A percentile compares a stretch with the other conserved stretches of the same genome.
phyloP scores from a whole-genome alignment of 2,888 invertebrate species.

The Agrochola lota region DNA sequence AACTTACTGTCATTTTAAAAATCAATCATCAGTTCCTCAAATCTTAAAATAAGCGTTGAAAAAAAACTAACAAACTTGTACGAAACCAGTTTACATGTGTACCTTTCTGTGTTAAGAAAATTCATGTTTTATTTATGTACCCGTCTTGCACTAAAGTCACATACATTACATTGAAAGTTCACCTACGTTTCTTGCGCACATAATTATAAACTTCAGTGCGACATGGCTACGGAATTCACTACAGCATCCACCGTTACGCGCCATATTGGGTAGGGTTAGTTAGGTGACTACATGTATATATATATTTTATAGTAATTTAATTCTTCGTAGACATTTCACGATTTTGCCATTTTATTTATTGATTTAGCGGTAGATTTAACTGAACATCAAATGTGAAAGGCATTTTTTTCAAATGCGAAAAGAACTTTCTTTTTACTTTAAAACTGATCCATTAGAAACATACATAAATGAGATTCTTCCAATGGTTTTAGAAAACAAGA shows the following conservation, averaged over 20 bases:
- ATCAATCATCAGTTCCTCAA: neutral
- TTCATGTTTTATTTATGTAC: slow-evolving; percentile 7
- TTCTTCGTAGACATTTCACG: slow-evolving; percentile 39
- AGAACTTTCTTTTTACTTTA: slow-evolving; percentile 34
- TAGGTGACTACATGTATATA: slow-evolving; percentile 24
- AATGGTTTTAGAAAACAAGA: slow-evolving; percentile 44
- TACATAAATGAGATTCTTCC: neutral
- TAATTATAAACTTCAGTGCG: slow-evolving; percentile 32
- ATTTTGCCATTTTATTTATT: slow-evolving; percentile 33
- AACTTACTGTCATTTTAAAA: neutral
- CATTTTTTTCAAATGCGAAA: slow-evolving; percentile 8
- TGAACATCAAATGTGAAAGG: slow-evolving; percentile 34
- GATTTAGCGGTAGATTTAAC: slow-evolving; percentile 8
- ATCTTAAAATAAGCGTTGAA: neutral
- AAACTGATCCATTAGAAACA: slow-evolving; percentile 16
- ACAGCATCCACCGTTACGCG: slow-evolving; percentile 38
- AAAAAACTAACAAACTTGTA: neutral
- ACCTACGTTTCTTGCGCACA: slow-evolving; percentile 17
- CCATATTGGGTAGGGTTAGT: slow-evolving; percentile 52
- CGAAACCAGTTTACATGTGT: neutral
- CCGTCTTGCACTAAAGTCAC: slow-evolving; percentile 14
- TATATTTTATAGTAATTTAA: slow-evolving; percentile 17
- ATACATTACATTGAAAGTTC: slow-evolving; percentile 27
- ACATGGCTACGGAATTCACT: slow-evolving; percentile 38
- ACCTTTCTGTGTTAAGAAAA: neutral